phyloP scores from a whole-genome alignment of 2,797 vertebrate species.

The Myotis pilosus region DNA sequence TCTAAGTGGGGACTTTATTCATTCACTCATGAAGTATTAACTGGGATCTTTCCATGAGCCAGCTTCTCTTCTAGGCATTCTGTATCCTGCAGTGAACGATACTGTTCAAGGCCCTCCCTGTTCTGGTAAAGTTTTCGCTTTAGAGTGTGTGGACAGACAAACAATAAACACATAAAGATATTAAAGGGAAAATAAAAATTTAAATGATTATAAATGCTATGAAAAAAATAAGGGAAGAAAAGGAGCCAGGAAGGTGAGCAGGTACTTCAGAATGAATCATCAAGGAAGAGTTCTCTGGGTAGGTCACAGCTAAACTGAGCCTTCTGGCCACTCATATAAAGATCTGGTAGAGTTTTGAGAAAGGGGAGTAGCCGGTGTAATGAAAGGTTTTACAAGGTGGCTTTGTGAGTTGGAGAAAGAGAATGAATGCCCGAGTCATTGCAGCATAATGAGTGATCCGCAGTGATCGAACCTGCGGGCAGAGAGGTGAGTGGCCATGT shows the following conservation, averaged over 20 bases:
- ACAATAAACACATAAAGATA: not conserved
- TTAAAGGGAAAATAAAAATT: not conserved
- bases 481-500: not conserved
- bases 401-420: not conserved
- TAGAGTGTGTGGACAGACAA: not conserved
- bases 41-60: not conserved
- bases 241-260: not conserved
- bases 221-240: not conserved
- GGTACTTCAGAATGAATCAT: not conserved
- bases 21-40: slow-evolving; percentile 1
- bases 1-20: not conserved
- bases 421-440: not conserved
- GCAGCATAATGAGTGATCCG: not conserved
- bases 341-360: not conserved
- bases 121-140: not conserved
- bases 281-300: not conserved
- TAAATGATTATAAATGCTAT: not conserved
- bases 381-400: not conserved
- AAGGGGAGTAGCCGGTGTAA: not conserved
- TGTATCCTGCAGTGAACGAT: not conserved
- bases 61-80: not conserved
- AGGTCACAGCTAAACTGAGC: not conserved
- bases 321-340: not conserved
- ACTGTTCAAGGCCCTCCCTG: not conserved
- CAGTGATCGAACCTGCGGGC: not conserved